phyloP scores from a whole-genome alignment of 2,113 vertebrate genomes.

The Sapayoa aenigma region DNA sequence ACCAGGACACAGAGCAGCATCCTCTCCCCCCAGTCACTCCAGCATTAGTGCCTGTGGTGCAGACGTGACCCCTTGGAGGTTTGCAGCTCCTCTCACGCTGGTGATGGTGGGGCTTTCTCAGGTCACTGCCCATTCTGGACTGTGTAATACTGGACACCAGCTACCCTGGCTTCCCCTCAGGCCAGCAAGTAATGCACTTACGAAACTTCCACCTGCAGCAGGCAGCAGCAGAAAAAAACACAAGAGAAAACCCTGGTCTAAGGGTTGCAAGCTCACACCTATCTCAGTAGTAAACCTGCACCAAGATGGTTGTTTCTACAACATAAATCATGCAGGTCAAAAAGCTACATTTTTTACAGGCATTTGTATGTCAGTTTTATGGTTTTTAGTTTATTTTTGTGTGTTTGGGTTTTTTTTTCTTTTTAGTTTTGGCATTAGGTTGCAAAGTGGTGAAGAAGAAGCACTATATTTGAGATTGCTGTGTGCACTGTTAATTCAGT shows the following conservation, averaged over 20 bases:
- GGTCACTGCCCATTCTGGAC: not conserved
- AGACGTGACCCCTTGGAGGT: not conserved
- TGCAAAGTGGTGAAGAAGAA: not conserved
- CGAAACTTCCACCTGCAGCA: not conserved
- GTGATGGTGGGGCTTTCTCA: not conserved
- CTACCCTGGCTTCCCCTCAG: not conserved
- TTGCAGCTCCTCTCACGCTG: not conserved
- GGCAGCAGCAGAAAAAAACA: not conserved
- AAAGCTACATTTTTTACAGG: not conserved
- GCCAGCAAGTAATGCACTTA: slow-evolving; percentile 4
- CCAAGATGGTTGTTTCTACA: not conserved
- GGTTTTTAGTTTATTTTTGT: too few species aligned
- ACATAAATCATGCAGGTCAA: not conserved
- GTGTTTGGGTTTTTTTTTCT: not conserved
- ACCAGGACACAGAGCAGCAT: not conserved
- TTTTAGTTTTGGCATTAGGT: not conserved
- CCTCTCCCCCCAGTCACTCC: too few species aligned
- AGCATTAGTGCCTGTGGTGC: not conserved
- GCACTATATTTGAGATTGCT: not conserved
- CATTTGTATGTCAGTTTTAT: not conserved
- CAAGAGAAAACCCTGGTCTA: not conserved
- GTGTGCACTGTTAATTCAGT: not conserved
- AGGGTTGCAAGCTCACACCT: not conserved
- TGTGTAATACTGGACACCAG: slow-evolving; percentile 3
- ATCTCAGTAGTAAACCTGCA: not conserved